Conservation (phyloP, 2,113 vertebrate species). For the Corythoichthys haematopterus region DNA sequence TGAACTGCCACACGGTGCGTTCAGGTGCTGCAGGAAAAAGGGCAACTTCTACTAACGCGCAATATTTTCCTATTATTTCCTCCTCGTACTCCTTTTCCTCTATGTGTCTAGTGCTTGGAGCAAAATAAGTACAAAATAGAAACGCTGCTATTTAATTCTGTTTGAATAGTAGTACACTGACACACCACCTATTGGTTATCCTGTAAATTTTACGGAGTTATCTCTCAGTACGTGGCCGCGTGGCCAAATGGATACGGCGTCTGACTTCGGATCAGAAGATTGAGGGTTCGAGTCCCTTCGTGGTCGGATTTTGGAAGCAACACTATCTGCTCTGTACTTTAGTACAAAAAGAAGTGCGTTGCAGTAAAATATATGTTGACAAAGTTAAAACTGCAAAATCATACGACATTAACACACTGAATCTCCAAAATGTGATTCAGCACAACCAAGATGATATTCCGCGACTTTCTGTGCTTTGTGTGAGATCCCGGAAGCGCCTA, state of each 20-base stretch:
- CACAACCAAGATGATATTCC: no score
- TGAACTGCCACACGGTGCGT: constrained; percentile 16
- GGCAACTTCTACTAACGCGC: not conserved
- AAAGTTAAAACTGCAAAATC: no score
- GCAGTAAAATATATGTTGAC: no score
- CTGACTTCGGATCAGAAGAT: constrained; percentile 5
- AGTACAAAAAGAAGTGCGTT: no score
- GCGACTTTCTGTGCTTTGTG: no score
- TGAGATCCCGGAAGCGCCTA: no score
- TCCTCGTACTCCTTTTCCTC: not conserved
- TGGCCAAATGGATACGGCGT: constrained; percentile 2
- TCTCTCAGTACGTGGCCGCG: not conserved
- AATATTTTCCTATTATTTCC: not conserved
- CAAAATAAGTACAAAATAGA: not conserved
- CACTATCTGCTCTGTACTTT: no score
- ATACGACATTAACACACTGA: no score
- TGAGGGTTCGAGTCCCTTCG: not conserved
- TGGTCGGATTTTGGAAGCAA: not conserved
- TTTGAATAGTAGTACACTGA: no score
- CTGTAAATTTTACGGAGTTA: no score
- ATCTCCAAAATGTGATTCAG: no score
- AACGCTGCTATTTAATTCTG: not conserved
- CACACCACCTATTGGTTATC: no score
- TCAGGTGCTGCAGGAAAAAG: constrained; percentile 33
- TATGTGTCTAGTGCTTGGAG: not conserved